Base-by-base conservation (phyloP, 2,113 vertebrate species). In the Brachypteracias leptosomus region DNA sequence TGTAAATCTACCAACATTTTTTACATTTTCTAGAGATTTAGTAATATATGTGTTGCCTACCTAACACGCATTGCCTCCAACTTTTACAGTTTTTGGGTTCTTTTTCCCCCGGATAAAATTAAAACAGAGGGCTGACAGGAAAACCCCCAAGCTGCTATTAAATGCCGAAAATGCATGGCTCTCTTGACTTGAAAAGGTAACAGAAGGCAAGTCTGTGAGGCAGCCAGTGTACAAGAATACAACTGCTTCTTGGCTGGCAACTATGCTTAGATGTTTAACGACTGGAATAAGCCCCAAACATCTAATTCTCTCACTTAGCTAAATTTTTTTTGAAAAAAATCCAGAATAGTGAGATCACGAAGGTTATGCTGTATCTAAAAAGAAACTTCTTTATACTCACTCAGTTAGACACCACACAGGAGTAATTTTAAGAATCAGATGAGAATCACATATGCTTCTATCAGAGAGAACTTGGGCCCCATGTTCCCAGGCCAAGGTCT, bases 291-390 rank as follows among this genome's bases (percentile, higher is more conserved):
- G 47, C 18, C 3, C 68, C 61, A 81, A 79, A 36, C 3, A 4
- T 13, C 44, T 19, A 5, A 17, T 68, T 51, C 35, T 89, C 38
- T 82, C 61, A 35, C 18, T 84, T 61, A 10, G 5, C 24, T 77
- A 77, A 15, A 11, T 61, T 73, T 28, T 44, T 24, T 71, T 67
- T n/a, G 16, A 28, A 40, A 65, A 67, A 71, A 51, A 6, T 76
- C 40, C 6, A 3, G 0, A 2, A 3, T 14, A 82, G n/a, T 1
- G 0, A 85, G 36, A 85, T 15, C 25, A 55, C 15, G 17, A 85
- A 85, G 46, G 31, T 58, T 24, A 66, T 3, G 13, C 18, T 61
- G 22, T 40, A 36, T 36, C 25, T n/a, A 42, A 57, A 70, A 77
- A 67, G 3, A 67, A 81, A 44, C 4, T 31, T 42, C 38, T 28